Evolutionary conservation across 2,797 vertebrate species (phyloP), one percentile per base, ranked within the genome.

Genomic region (Arnoldichthys spilopterus): DNA sequence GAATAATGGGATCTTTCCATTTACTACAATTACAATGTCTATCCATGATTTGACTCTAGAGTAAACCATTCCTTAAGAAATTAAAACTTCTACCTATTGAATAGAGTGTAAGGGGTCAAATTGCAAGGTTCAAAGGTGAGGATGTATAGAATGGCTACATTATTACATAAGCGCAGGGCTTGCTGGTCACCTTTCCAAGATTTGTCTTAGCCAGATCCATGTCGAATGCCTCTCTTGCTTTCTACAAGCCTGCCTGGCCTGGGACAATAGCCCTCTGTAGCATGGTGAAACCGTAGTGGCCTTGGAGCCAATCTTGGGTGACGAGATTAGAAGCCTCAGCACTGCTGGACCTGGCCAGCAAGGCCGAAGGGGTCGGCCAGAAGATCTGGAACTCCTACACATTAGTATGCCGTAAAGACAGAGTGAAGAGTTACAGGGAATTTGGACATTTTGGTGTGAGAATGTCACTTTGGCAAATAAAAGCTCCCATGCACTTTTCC

Each of bases 261-360:
- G 7, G 63, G 64, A 88, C 88, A 90, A 88, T 77, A 78, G 82
- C n/a, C 77, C 78, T 84, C 83, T 88, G 87, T 88, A 84, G 51
- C 76, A 16, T 59, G 74, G 62, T 84, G 87, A 87, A 86, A 85
- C 81, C 83, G 71, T 74, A 86, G 79, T 66, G 79, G 69, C 77
- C 45, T 68, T 78, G 76, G 75, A 83, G 75, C 83, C 83, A 81
- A 80, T 80, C 77, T 84, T 82, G 83, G 78, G 80, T 84, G 82
- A 84, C 72, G 76, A 86, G 83, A 85, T 87, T 86, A 85, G 78
- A 83, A 77, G 67, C 58, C 75, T 53, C 62, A 51, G 43, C 56
- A 47, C 37, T 68, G 45, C 79, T 80, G 82, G 70, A 77, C 62
- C 75, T 20, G 32, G 83, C 73, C 79, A 84, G 85, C 79, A 88